Base-by-base conservation (phyloP, 2,113 vertebrate species). In the Neoarius graeffei region DNA sequence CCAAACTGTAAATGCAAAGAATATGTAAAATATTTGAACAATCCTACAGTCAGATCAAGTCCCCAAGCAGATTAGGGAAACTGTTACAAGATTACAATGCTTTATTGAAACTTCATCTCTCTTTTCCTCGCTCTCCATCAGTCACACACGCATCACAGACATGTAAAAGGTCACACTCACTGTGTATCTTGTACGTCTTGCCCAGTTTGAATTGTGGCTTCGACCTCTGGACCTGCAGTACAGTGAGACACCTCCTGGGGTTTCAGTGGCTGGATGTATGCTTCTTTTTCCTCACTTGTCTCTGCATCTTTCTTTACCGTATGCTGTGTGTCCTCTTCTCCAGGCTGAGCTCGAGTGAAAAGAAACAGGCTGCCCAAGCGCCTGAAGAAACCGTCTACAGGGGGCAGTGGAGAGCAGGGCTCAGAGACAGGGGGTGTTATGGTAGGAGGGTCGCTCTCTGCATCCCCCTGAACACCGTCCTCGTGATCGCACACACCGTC, bases 361-460 rank as follows among this genome's bases (percentile, higher is more conserved):
- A 87, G 86, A 85, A 93, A 92, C 79, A 92, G 80, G 89, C 89
- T 93, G 25, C 92, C 86, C 87, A 93, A 90, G 27, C 89, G 91
- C 48, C 81, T 87, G 88, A 93, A 86, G 90, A 93, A 91, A 42
- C 89, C 84, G 54, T 93, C 91, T 77, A 89, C 82, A 89, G 92
- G 89, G 76, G 90, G 83, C 52, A 77, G 79, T 7, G 91, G 87
- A 3, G 89, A 80, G 86, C 23, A 14, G 59, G 87, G 64, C 79
- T 85, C 88, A 25, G 67, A 56, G 83, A 57, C 76, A 56, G 71
- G 79, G 67, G 71, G 54, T 52, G 79, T 87, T 60, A 85, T 7
- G 77, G 85, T 85, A 50, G 83, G 59, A 79, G 83, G 89, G 85
- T 89, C 66, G 2, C 20, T 48, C 82, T 50, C 86, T 23, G 60